A percentile compares a stretch with the other conserved stretches of the same genome.
Conservation (phyloP, 2,797 vertebrate genomes). For the Peromyscus aztecus region DNA sequence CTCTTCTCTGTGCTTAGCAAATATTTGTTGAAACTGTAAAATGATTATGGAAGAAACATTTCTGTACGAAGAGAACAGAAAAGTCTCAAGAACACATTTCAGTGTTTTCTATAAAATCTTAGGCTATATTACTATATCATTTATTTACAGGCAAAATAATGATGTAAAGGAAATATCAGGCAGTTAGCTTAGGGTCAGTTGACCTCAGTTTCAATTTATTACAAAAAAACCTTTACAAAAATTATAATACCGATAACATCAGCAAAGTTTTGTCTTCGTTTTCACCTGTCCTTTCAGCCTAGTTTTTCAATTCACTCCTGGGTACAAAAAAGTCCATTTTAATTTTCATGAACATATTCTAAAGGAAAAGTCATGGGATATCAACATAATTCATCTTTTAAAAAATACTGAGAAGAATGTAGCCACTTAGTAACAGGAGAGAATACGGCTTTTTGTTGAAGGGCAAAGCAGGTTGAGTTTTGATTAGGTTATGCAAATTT, state of each 20-base stretch:
- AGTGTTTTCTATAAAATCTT: slow-evolving; percentile 60
- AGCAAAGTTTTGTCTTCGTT: slow-evolving; percentile 63
- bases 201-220: slow-evolving; percentile 63
- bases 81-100: neutral
- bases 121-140: neutral
- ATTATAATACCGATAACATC: slow-evolving; percentile 65
- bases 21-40: slow-evolving; percentile 44
- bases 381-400: slow-evolving; percentile 70
- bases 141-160: slow-evolving; percentile 66
- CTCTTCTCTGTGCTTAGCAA: neutral
- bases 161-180: slow-evolving; percentile 51
- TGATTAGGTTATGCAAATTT: slow-evolving; percentile 76
- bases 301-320: slow-evolving; percentile 62
- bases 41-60: slow-evolving; percentile 18
- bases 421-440: slow-evolving; percentile 68
- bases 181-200: slow-evolving; percentile 48
- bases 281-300: slow-evolving; percentile 45
- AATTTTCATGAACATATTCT: slow-evolving; percentile 75
- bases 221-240: slow-evolving; percentile 65
- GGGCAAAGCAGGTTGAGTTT: slow-evolving; percentile 54
- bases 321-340: slow-evolving; percentile 76
- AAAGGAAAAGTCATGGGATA: slow-evolving; percentile 61
- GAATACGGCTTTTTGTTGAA: slow-evolving; percentile 74
- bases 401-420: slow-evolving; percentile 75
- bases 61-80: slow-evolving; percentile 13